Conservation (phyloP, 2,888 invertebrate genomes). For the Drosophila borborema region DNA sequence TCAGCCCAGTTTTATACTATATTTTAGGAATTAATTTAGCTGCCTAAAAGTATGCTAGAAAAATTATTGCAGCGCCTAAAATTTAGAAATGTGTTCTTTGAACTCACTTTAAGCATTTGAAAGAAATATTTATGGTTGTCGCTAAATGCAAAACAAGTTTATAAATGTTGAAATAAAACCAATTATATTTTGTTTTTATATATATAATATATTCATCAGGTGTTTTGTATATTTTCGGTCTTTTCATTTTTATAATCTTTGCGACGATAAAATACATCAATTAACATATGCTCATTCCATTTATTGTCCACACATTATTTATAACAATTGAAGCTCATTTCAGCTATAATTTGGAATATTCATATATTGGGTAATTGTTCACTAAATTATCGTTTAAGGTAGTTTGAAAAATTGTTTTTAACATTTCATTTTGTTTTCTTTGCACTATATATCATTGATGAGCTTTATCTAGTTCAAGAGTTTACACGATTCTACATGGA, state of each 20-base stretch:
- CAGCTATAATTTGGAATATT: slow-evolving; percentile 33
- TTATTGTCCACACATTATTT: slow-evolving; percentile 68
- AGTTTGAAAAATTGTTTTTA: slow-evolving; percentile 26
- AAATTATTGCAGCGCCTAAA: not conserved
- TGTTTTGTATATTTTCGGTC: slow-evolving; percentile 66
- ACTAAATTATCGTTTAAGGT: slow-evolving; percentile 43
- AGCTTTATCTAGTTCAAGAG: slow-evolving; percentile 34
- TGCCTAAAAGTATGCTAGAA: slow-evolving; percentile 21
- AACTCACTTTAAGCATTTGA: not conserved
- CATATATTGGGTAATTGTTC: slow-evolving; percentile 41
- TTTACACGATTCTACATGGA: slow-evolving; percentile 39
- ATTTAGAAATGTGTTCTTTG: not conserved
- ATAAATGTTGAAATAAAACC: not conserved
- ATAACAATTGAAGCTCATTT: slow-evolving; percentile 65
- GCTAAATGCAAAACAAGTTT: not conserved
- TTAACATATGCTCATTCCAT: slow-evolving; percentile 54
- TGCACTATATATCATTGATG: slow-evolving; percentile 44
- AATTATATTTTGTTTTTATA: not conserved
- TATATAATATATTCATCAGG: slow-evolving; percentile 26
- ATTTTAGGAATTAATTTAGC: not conserved
- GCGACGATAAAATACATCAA: slow-evolving; percentile 52
- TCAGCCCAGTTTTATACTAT: not conserved
- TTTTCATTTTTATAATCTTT: slow-evolving; percentile 64
- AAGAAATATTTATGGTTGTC: not conserved
- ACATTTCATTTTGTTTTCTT: slow-evolving; percentile 4